A percentile compares a stretch with the other conserved stretches of the same genome.
These are phyloP conservation scores for Flexamia atlantica DNA, from an alignment of 2,888 invertebrate species.

Conservation along the genomic window DNA sequence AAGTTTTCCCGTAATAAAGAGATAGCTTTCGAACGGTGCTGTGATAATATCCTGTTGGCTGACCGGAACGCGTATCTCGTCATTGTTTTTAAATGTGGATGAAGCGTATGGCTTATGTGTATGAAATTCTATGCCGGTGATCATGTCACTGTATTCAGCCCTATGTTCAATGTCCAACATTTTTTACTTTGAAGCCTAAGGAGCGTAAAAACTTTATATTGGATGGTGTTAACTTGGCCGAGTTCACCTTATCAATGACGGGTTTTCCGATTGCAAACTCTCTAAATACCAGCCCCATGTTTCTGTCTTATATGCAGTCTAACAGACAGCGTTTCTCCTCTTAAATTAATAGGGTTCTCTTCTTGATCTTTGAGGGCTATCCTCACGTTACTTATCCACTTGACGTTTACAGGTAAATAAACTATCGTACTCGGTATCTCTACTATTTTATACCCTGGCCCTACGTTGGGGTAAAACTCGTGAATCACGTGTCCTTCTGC, in stretches of 20 bases:
- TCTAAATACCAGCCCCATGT: slow-evolving; percentile 18
- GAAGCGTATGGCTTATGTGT: slow-evolving; percentile 32
- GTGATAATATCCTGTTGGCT: slow-evolving; percentile 18
- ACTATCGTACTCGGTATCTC: not conserved
- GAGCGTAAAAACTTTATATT: not conserved
- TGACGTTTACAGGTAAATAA: slow-evolving; percentile 28
- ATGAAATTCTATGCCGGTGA: slow-evolving; percentile 11
- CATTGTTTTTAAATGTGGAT: slow-evolving; percentile 11
- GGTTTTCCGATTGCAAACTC: not conserved
- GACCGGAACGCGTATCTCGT: slow-evolving; percentile 24
- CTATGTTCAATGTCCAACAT: not conserved
- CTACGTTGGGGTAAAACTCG: slow-evolving; percentile 17
- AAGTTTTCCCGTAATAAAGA: not conserved
- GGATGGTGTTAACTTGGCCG: not conserved
- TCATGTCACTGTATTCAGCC: not conserved
- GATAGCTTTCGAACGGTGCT: slow-evolving; percentile 1
- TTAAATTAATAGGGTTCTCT: not conserved
- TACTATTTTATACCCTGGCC: slow-evolving; percentile 43
- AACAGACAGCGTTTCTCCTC: not conserved
- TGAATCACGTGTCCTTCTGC: slow-evolving; percentile 8
- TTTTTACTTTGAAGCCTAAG: not conserved
- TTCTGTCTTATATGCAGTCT: not conserved
- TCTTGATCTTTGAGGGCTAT: not conserved
- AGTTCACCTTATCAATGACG: not conserved
- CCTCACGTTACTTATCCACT: not conserved